These are phyloP conservation scores for Onthophagus taurus DNA, from an alignment of 1,140 invertebrate species.

Conservation along the genomic window DNA sequence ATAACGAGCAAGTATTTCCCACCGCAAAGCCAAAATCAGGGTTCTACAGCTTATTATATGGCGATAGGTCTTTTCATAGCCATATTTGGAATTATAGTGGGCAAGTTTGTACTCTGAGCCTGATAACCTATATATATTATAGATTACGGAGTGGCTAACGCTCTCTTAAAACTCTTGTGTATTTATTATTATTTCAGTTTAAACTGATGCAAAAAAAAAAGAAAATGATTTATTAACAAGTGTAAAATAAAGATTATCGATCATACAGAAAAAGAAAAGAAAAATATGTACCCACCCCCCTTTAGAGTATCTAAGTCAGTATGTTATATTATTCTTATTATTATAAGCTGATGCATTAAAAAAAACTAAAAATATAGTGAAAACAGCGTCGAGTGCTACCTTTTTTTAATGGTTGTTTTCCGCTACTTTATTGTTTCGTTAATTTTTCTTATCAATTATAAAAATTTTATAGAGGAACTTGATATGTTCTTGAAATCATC, in stretches of 20 bases:
- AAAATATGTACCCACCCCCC: too few relatives aligned
- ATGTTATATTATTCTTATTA: too few relatives aligned
- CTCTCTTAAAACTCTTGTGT: constrained; percentile 16
- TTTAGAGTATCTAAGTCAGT: too few relatives aligned
- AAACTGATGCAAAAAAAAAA: too few relatives aligned
- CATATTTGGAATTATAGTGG: constrained; percentile 45
- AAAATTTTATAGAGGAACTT: too few relatives aligned
- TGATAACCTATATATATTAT: constrained; percentile 12
- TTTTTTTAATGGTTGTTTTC: too few relatives aligned
- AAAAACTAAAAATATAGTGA: too few relatives aligned
- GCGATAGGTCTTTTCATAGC: constrained; percentile 44
- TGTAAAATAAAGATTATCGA: constrained; percentile 11
- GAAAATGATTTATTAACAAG: constrained; percentile 8
- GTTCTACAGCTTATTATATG: constrained; percentile 42
- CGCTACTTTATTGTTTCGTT: too few relatives aligned
- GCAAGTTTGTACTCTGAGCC: constrained; percentile 49
- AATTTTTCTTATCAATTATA: too few relatives aligned
- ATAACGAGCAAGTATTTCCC: constrained; percentile 38
- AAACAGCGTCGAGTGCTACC: too few relatives aligned
- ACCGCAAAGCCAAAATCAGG: constrained; percentile 36
- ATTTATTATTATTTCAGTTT: constrained; percentile 16
- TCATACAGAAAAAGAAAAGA: constrained; percentile 1
- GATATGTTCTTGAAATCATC: too few relatives aligned
- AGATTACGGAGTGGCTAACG: constrained; percentile 17
- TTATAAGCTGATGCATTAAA: too few relatives aligned